Evolutionary conservation across 2,888 invertebrate species (phyloP), one percentile per base, ranked within the genome.

Genomic region (Oscheius myriophilus): DNA sequence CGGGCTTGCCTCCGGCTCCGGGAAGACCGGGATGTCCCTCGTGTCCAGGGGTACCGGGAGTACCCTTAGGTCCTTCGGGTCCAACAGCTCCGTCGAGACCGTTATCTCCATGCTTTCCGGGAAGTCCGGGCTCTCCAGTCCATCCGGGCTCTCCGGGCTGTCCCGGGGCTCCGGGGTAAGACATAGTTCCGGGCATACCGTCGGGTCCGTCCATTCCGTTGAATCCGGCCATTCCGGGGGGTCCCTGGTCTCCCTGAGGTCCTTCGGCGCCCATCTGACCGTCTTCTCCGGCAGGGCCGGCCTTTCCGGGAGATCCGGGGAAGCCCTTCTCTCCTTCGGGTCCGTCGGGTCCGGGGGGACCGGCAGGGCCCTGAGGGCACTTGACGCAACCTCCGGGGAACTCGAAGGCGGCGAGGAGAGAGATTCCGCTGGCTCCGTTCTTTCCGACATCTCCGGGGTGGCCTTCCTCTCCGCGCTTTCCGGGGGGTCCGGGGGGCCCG

Each of bases 381-480:
- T 69, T 69, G 67, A 79, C 74, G 74, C 79, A 79, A 62, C 79
- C 79, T 66, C 79, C 79, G 53, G 77, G 77, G 53, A 75, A 71
- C 49, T 77, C 74, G 68, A 74, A 72, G 42, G 73, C 71, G 54
- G 69, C 72, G n/a, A 75, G 65, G 51, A 76, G 77, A 3, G 79
- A 73, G 46, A 79, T 69, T 58, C 79, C 79, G 57, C 70, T 73
- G 25, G 73, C 77, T 73, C 79, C 79, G 11, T 23, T 67, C 14
- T 67, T 42, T 67, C 79, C 79, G 57, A 66, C 43, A n/a, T 74
- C 75, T 70, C 79, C 79, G 18, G 71, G 53, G 21, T 58, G 68
- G 57, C 79, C 79, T 63, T 75, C 74, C 26, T 73, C 71, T 72
- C 79, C 79, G 33, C 75, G 64, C 33, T 69, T 68, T 68, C 79